Evolutionary conservation across 2,888 invertebrate genomes (phyloP), one percentile per base, ranked within the genome.

Genomic region (Tiphia femorata): DNA sequence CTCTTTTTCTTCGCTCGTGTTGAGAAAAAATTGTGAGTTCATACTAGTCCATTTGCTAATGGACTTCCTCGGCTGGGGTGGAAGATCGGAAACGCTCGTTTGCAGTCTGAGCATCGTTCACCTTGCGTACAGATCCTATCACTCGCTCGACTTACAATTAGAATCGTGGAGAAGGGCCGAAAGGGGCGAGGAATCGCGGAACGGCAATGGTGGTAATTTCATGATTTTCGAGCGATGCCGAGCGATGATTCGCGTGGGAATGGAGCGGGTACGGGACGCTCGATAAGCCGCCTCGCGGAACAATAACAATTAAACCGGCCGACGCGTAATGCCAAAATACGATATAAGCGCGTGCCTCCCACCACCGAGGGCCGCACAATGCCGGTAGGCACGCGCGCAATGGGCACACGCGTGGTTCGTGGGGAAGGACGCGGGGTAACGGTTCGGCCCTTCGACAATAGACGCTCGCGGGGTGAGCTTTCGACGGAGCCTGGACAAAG

Each of bases 241-340:
- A 43, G 67, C 63, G 68, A 71, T 71, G 70, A 70, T 62, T 70
- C 70, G 70, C 70, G 70, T 71, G 71, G 71, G 70, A 70, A 71
- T 70, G 66, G 62, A 62, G 55, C 71, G 67, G 71, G 23, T 62
- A 66, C 57, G 64, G 30, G 48, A 58, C 29, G 64, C 59, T 73
- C 62, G 71, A 70, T 70, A 73, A 72, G 73, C 65, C 52, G 60
- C 42, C 30, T n/a, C n/a, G n/a, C 53, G 65, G 59, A 73, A 70
- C 72, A 72, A 69, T 74, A 68, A 69, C 67, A 74, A 72, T 74
- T 71, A 71, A 74, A 67, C 65, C 62, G 56, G 61, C 64, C 44
- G 58, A 66, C 67, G 69, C 58, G 69, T 69, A 67, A 70, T 66
- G 58, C 69, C 65, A 60, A 74, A 73, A 67, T 71, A 72, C 63